Evolutionary conservation across 2,113 vertebrate genomes (phyloP).

Genomic region (Chamaea fasciata): DNA sequence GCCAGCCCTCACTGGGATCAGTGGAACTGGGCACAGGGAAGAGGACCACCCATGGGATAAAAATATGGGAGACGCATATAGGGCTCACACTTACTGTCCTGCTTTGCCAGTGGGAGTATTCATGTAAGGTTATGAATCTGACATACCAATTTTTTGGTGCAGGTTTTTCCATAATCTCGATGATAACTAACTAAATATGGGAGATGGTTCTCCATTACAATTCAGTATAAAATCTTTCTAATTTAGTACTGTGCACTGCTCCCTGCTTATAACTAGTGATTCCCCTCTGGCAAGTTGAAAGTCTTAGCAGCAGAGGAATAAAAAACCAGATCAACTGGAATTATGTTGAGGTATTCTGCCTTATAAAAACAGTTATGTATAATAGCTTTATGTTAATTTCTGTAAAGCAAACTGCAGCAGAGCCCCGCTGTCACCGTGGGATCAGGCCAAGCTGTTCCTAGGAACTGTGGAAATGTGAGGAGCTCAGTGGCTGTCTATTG

Average conservation of each 20-base stretch:
- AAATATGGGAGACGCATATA: not conserved
- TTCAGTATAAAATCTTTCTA: not conserved
- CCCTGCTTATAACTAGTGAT: not conserved
- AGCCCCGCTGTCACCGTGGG: not conserved
- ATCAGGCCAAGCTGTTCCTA: not conserved
- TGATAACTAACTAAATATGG: not conserved
- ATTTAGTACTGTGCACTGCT: not conserved
- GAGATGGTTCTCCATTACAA: not conserved
- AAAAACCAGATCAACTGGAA: not conserved
- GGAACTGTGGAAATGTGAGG: not conserved
- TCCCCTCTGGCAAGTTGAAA: not conserved
- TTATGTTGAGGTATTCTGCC: slow-evolving; percentile 15
- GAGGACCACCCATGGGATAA: not conserved
- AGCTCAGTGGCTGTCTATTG: accelerated
- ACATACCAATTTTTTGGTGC: not conserved
- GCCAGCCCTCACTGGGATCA: not conserved
- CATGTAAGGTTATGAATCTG: not conserved
- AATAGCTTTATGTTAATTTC: not conserved
- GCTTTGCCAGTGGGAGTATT: not conserved
- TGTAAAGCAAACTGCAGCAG: not conserved
- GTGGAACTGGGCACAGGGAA: not conserved
- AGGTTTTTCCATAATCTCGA: not conserved
- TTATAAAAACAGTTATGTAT: not conserved
- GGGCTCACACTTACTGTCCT: not conserved
- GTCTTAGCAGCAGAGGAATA: not conserved